Evolutionary conservation across 2,113 vertebrate genomes (phyloP).

Genomic region (Oxygymnocypris stewartii): DNA sequence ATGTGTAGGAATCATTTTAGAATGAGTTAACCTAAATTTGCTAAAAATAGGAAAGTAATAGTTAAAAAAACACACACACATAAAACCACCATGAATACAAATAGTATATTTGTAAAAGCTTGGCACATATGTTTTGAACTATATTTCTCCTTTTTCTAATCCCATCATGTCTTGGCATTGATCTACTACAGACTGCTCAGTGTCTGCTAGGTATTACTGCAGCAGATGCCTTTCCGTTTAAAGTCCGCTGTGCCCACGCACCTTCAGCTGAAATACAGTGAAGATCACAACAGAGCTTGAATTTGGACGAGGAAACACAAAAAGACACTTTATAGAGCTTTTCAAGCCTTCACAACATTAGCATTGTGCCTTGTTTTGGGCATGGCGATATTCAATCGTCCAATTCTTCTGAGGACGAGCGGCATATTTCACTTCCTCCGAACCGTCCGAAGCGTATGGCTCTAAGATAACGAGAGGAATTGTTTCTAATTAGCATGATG

Average conservation of each 20-base stretch:
- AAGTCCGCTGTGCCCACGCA: neutral
- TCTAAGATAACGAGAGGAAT: neutral
- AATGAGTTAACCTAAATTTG: too few species aligned
- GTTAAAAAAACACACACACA: too few species aligned
- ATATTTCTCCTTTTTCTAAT: neutral
- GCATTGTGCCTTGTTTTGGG: neutral
- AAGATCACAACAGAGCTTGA: slow-evolving; percentile 1
- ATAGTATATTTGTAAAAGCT: neutral
- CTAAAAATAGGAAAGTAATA: too few species aligned
- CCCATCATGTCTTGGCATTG: neutral
- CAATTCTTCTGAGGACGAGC: neutral
- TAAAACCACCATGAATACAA: neutral
- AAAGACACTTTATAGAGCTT: neutral
- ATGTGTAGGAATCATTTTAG: too few species aligned
- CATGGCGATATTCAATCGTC: neutral
- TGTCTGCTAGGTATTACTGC: neutral
- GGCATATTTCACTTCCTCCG: neutral
- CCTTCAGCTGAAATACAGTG: neutral
- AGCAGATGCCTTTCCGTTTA: slow-evolving; percentile 4
- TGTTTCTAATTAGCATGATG: slow-evolving; percentile 24
- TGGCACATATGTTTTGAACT: neutral
- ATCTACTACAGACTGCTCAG: neutral
- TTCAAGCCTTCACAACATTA: neutral
- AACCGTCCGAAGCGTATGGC: neutral
- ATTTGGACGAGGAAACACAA: neutral